A percentile compares a stretch with the other conserved stretches of the same genome.
phyloP scores from a whole-genome alignment of 2,113 vertebrate genomes.

The Leucosticte australis region DNA sequence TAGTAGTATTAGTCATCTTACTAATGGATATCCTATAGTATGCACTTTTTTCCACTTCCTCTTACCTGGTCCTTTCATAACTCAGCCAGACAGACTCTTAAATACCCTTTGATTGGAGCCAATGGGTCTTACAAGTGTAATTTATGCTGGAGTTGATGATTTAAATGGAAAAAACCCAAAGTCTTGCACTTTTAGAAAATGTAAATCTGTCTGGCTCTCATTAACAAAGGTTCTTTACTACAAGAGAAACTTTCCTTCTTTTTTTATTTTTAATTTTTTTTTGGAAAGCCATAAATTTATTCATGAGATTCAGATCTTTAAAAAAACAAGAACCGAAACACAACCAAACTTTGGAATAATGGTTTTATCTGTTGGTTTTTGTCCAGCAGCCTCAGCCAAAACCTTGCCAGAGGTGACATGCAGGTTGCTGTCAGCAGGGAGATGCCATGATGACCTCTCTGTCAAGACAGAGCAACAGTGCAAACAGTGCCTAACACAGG shows the following conservation, averaged over 20 bases:
- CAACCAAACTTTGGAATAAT: neutral
- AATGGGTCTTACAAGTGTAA: slow-evolving; percentile 32
- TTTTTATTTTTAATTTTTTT: neutral
- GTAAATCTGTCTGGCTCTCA: slow-evolving; percentile 30
- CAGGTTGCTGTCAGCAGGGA: neutral
- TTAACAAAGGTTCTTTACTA: slow-evolving; percentile 22
- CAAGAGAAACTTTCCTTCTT: neutral
- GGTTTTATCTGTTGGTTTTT: neutral
- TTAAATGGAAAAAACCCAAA: neutral
- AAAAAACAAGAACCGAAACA: neutral
- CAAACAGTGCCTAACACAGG: neutral
- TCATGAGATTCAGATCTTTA: neutral
- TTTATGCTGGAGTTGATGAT: slow-evolving; percentile 24
- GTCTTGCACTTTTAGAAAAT: neutral
- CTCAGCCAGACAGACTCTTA: slow-evolving; percentile 14
- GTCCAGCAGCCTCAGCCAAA: neutral
- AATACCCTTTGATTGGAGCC: slow-evolving; percentile 37
- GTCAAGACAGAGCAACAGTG: neutral
- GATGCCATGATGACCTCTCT: neutral
- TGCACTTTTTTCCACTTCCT: slow-evolving; percentile 42
- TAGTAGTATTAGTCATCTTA: slow-evolving; percentile 25
- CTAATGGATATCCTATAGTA: slow-evolving; percentile 43
- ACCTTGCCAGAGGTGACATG: neutral
- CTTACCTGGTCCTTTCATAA: slow-evolving; percentile 27
- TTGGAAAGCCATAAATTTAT: neutral